phyloP scores from a whole-genome alignment of 2,797 vertebrate genomes.

The Dicrostonyx torquatus region DNA sequence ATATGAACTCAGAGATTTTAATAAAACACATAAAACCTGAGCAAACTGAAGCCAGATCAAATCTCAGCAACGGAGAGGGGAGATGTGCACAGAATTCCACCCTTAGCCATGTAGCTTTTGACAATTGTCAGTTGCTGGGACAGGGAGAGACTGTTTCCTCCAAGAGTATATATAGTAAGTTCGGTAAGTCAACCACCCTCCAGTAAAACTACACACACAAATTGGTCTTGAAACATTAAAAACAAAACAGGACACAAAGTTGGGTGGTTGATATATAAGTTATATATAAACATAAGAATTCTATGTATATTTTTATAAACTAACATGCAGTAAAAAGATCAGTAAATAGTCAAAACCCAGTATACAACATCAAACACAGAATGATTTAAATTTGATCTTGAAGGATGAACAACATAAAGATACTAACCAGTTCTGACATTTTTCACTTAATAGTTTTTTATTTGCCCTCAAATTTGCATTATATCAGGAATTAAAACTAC shows the following conservation, averaged over 20 bases:
- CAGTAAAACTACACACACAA: neutral
- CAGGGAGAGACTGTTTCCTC: neutral
- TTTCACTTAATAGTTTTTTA: neutral
- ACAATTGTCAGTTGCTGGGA: neutral
- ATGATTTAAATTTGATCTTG: neutral
- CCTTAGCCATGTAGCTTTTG: neutral
- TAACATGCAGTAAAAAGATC: neutral
- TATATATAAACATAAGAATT: neutral
- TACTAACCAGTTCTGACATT: neutral
- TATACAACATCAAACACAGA: neutral
- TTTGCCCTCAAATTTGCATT: neutral
- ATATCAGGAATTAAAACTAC: neutral
- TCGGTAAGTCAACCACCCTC: neutral
- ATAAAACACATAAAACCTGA: neutral
- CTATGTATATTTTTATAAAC: neutral
- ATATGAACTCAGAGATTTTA: neutral
- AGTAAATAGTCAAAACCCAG: slow-evolving; percentile 20
- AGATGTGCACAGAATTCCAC: neutral
- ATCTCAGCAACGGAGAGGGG: neutral
- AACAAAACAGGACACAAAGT: neutral
- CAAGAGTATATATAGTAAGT: neutral
- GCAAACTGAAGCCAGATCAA: neutral
- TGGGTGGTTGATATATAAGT: neutral
- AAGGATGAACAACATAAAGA: neutral
- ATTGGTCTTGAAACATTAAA: neutral